Conservation (phyloP, 53 echinoderm and acorn worm species). For the Stichopus horrens region DNA sequence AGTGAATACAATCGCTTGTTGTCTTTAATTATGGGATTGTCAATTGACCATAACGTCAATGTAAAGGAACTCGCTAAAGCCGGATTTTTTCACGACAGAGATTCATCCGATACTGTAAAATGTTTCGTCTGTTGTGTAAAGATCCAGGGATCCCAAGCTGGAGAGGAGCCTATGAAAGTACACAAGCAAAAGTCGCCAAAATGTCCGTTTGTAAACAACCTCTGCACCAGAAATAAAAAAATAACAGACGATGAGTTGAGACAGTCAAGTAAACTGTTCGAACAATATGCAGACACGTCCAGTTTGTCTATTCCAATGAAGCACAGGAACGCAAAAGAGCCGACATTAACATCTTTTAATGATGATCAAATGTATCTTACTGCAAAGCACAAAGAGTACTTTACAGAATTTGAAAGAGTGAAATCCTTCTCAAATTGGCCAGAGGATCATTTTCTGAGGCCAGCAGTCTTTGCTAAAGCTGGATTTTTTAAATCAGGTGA, state of each 20-base stretch:
- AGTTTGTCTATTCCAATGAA: background rate
- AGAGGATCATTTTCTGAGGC: background rate
- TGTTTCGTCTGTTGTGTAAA: constrained; percentile 19
- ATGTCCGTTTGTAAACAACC: constrained; percentile 4
- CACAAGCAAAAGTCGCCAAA: background rate
- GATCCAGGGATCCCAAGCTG: background rate
- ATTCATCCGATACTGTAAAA: background rate
- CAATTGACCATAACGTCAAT: background rate
- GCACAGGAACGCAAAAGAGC: background rate
- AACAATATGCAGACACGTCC: background rate
- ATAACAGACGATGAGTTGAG: background rate
- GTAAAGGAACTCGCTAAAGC: background rate
- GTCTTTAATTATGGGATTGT: background rate
- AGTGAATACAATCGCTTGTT: background rate
- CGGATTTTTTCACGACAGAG: background rate
- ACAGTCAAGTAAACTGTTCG: background rate
- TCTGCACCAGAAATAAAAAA: background rate
- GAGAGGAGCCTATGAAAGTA: background rate
- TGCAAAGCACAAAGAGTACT: background rate
- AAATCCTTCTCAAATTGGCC: constrained; percentile 14
- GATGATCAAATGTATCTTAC: constrained; percentile 1
- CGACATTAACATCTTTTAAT: background rate
- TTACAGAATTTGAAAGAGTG: background rate
- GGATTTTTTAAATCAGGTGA: constrained; percentile 24
- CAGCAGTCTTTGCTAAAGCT: background rate